Evolutionary conservation across 2,797 vertebrate species (phyloP).

Genomic region (Pantherophis vulpinus): DNA sequence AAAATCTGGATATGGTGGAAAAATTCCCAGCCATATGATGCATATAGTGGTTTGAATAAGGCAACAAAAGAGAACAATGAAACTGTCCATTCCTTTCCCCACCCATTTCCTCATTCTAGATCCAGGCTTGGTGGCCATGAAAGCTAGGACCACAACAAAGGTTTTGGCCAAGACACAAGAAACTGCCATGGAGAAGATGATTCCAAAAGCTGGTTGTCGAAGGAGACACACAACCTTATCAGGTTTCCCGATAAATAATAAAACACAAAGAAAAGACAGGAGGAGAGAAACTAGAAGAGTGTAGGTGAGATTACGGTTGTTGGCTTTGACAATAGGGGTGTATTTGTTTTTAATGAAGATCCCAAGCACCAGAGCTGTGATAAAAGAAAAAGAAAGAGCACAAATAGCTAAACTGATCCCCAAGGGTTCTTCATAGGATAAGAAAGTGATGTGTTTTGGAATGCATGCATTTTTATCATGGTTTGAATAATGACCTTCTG

Average conservation of each 20-base stretch:
- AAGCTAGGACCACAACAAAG: not conserved
- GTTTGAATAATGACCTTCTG: not conserved
- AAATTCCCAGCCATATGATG: not conserved
- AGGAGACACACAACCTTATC: not conserved
- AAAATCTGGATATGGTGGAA: not conserved
- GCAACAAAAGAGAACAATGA: not conserved
- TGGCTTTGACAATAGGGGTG: conserved; percentile 2
- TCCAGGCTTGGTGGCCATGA: conserved; percentile 1
- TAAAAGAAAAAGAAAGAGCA: not conserved
- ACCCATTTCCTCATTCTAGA: not conserved
- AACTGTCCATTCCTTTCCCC: not conserved
- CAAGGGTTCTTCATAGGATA: not conserved
- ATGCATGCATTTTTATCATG: not conserved
- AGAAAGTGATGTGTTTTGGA: not conserved
- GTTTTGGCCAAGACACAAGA: conserved; percentile 3
- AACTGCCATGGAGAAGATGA: conserved; percentile 1
- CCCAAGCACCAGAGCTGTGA: not conserved
- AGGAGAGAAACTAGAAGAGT: not conserved
- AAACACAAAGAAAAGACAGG: not conserved
- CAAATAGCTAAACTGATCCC: not conserved
- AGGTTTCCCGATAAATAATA: not conserved
- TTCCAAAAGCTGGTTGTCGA: not conserved
- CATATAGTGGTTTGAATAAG: not conserved
- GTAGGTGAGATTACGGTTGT: not conserved
- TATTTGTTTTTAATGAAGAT: not conserved